Conservation (phyloP, 2,888 invertebrate genomes). For the Schrankia costaestrigalis region DNA sequence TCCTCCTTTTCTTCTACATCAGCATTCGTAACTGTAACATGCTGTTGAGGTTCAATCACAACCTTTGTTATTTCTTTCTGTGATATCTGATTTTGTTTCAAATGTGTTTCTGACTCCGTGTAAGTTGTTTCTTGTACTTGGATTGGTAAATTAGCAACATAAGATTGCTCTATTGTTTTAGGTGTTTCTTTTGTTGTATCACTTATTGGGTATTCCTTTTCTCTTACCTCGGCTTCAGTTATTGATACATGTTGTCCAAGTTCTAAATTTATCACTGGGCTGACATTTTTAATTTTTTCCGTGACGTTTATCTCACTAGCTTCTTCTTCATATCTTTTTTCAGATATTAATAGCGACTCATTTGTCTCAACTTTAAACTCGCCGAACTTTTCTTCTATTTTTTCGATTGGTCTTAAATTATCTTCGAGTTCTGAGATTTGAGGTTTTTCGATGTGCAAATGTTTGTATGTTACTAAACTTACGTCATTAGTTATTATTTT, state of each 20-base stretch:
- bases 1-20: conserved; percentile 52
- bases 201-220: conserved; percentile 59
- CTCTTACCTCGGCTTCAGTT: conserved; percentile 69
- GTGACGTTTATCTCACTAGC: conserved; percentile 35
- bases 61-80: conserved; percentile 35
- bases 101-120: conserved; percentile 44
- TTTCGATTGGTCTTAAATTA: conserved; percentile 22
- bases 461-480: conserved; percentile 40
- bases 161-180: conserved; percentile 32
- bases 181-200: conserved; percentile 16
- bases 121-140: conserved; percentile 44
- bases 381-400: conserved; percentile 31
- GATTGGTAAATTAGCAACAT: conserved; percentile 46
- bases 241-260: conserved; percentile 71
- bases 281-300: conserved; percentile 26
- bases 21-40: conserved; percentile 50
- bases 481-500: conserved; percentile 36
- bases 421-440: conserved; percentile 47
- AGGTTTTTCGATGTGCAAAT: conserved; percentile 46
- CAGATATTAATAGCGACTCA: conserved; percentile 57
- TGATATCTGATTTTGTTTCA: conserved; percentile 25
- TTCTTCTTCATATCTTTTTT: conserved; percentile 70
- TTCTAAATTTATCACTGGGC: conserved; percentile 41
- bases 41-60: conserved; percentile 47
- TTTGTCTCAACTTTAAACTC: conserved; percentile 39